Conservation (phyloP, 2,797 vertebrate species). For the Protosalanx chinensis region DNA sequence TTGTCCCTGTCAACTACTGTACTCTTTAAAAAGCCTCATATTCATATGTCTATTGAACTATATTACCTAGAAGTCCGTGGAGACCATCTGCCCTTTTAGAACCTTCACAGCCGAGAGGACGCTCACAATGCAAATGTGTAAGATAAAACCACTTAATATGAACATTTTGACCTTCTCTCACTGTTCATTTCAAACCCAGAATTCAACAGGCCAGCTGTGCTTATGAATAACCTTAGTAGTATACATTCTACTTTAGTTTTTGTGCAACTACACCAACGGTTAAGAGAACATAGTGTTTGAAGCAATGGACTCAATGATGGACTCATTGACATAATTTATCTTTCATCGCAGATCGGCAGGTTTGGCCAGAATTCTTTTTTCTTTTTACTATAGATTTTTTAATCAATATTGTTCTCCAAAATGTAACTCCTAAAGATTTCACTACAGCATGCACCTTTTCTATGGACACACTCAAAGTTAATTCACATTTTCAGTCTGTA, state of each 20-base stretch:
- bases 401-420: constrained; percentile 44
- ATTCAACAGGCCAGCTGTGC: neutral
- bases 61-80: constrained; percentile 13
- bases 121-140: constrained; percentile 7
- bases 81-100: constrained; percentile 10
- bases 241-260: neutral
- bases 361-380: constrained; percentile 34
- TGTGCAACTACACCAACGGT: neutral
- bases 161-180: neutral
- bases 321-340: constrained; percentile 18
- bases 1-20: neutral
- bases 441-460: constrained; percentile 63
- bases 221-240: neutral
- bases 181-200: constrained; percentile 10
- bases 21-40: constrained; percentile 11
- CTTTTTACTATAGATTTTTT: constrained; percentile 23
- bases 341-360: constrained; percentile 28
- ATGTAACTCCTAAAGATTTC: constrained; percentile 56
- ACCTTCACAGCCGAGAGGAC: neutral
- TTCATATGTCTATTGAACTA: constrained; percentile 6
- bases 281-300: neutral
- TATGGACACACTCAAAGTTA: constrained; percentile 59
- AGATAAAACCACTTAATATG: constrained; percentile 25
- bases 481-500: constrained; percentile 62
- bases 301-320: constrained; percentile 21